Evolutionary conservation across 2,113 vertebrate genomes (phyloP).

Genomic region (Dasyprocta punctata): DNA sequence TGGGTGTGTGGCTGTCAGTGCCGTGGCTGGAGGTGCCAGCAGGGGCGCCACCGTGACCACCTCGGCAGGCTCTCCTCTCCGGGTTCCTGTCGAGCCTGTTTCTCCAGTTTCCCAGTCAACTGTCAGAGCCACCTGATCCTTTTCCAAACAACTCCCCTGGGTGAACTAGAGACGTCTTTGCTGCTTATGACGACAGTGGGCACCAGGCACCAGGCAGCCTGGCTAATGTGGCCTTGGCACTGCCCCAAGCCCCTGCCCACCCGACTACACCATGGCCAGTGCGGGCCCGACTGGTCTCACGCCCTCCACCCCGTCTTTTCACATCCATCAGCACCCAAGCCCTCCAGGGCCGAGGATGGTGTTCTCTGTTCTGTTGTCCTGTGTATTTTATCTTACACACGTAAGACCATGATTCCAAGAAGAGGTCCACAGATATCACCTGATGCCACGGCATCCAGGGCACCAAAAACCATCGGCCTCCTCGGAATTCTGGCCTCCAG

Average conservation of each 20-base stretch:
- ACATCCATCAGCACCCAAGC: not conserved
- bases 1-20: not conserved
- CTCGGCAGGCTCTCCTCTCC: not conserved
- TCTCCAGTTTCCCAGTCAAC: not conserved
- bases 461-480: not conserved
- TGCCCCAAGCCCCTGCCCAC: not conserved
- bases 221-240: rapidly evolving
- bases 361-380: not conserved
- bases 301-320: not conserved
- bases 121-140: not conserved
- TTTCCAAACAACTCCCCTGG: not conserved
- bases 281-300: not conserved
- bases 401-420: not conserved
- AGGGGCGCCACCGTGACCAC: not conserved
- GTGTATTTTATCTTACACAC: not conserved
- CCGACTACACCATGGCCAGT: not conserved
- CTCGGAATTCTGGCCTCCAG: not conserved
- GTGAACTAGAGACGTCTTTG: not conserved
- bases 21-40: not conserved
- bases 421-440: not conserved
- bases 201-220: not conserved
- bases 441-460: not conserved
- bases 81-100: conserved; percentile 40
- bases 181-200: too few relatives aligned
- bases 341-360: not conserved